phyloP scores from a whole-genome alignment of 2,113 vertebrate genomes.

The Calonectris borealis region DNA sequence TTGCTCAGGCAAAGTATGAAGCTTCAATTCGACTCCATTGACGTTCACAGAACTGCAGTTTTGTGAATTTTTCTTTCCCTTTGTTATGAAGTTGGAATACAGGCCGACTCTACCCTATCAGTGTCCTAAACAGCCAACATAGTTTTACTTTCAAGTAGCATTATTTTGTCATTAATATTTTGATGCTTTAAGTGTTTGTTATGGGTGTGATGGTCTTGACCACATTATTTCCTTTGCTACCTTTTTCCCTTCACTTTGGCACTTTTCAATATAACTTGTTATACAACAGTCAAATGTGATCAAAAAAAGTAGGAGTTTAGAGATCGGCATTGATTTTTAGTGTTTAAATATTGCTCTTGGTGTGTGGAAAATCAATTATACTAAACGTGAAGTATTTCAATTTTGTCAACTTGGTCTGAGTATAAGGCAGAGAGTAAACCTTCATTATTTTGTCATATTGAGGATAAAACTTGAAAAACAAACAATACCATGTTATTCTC shows the following conservation, averaged over 20 bases:
- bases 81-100: neutral
- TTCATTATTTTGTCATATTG: neutral
- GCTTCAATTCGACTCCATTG: neutral
- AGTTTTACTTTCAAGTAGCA: neutral
- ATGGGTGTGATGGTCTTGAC: neutral
- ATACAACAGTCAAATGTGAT: constrained; percentile 3
- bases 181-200: neutral
- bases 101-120: neutral
- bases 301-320: constrained; percentile 11
- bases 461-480: neutral
- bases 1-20: neutral
- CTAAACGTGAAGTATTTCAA: constrained; percentile 22
- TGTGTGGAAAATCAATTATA: constrained; percentile 57
- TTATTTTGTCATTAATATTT: neutral
- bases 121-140: neutral
- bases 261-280: neutral
- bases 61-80: neutral
- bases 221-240: neutral
- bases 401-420: constrained; percentile 16
- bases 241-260: neutral
- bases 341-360: constrained; percentile 41
- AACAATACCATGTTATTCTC: neutral
- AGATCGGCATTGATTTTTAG: constrained; percentile 23
- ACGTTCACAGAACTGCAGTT: neutral
- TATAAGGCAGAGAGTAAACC: neutral